A percentile compares a stretch with the other conserved stretches of the same genome.
Evolutionary conservation across 1,140 invertebrate genomes (phyloP).

Genomic region (Orchestia grillus): DNA sequence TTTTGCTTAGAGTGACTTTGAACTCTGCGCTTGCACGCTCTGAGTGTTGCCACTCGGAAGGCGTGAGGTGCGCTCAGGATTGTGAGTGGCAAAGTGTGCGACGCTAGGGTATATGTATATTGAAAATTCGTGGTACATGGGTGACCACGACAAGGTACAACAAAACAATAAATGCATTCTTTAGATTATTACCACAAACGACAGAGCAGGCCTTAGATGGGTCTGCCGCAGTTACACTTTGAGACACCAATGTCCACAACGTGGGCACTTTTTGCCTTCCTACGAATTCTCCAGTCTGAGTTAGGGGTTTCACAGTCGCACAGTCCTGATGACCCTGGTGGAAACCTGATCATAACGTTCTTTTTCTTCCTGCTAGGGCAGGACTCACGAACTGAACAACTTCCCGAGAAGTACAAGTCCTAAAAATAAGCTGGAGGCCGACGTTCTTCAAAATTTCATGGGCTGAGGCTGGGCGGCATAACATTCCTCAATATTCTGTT

Average conservation of each 20-base stretch:
- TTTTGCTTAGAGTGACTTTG: too few species aligned
- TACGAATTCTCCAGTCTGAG: not conserved
- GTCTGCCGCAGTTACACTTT: not conserved
- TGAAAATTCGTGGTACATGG: too few species aligned
- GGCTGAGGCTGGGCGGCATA: not conserved
- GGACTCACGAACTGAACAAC: too few species aligned
- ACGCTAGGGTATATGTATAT: too few species aligned
- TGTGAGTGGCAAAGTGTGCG: too few species aligned
- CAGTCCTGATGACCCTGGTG: not conserved
- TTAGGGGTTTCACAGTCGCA: not conserved
- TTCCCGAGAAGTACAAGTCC: not conserved
- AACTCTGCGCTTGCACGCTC: too few species aligned
- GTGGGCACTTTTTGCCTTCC: not conserved
- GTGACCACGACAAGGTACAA: not conserved
- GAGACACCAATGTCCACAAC: not conserved
- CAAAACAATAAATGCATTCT: not conserved
- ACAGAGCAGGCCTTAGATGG: not conserved
- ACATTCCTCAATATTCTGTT: not conserved
- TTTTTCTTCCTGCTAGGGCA: too few species aligned
- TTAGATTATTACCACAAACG: not conserved
- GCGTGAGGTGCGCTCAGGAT: too few species aligned
- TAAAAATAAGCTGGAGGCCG: not conserved
- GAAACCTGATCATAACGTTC: not conserved
- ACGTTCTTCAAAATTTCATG: not conserved
- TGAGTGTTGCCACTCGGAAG: too few species aligned